Evolutionary conservation across 2,113 vertebrate species (phyloP).

Genomic region (Sminthopsis crassicaudata): DNA sequence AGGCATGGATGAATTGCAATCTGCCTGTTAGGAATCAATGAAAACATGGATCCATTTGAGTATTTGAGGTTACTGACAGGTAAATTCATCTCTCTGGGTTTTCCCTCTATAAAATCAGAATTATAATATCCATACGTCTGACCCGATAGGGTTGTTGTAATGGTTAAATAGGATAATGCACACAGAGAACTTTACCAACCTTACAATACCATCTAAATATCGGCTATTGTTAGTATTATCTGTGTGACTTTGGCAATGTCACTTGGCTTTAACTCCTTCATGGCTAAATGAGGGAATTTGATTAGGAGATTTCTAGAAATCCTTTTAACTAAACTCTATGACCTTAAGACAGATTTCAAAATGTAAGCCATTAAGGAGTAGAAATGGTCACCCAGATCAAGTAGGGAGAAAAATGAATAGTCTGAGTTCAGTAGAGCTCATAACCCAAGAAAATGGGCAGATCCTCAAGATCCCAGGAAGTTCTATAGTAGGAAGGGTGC

Average conservation of each 20-base stretch:
- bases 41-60: background rate
- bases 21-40: background rate
- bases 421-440: background rate
- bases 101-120: background rate
- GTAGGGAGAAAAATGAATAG: background rate
- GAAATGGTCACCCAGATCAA: background rate
- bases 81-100: background rate
- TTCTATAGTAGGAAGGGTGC: background rate
- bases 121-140: background rate
- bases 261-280: background rate
- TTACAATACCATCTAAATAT: background rate
- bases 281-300: background rate
- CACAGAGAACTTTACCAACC: background rate
- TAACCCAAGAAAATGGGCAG: background rate
- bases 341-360: background rate
- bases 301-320: background rate
- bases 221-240: background rate
- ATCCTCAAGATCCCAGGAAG: background rate
- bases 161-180: background rate
- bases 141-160: background rate
- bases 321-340: background rate
- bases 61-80: background rate
- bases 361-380: background rate
- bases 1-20: background rate
- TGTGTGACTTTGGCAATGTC: background rate